These are phyloP conservation scores for Caenorhabditis sulstoni DNA, from an alignment of 2,888 invertebrate genomes.

Conservation along the genomic window DNA sequence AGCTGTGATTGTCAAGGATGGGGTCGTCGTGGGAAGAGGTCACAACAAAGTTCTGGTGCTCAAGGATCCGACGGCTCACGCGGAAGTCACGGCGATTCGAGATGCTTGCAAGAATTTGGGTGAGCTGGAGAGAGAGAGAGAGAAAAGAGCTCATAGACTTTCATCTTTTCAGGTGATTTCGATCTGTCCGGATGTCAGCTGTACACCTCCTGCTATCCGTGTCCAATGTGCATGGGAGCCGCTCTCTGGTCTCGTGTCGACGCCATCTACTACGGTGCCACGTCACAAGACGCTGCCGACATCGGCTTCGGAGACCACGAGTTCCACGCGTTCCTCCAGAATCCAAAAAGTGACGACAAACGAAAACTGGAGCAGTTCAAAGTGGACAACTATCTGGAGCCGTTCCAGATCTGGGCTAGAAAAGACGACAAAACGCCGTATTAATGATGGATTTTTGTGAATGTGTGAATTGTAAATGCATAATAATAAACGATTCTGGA, in stretches of 20 bases:
- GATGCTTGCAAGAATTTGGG: slow-evolving; percentile 68
- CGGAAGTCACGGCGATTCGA: slow-evolving; percentile 76
- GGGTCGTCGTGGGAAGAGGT: slow-evolving; percentile 69
- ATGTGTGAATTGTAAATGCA: not conserved
- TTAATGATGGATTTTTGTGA: slow-evolving; percentile 19
- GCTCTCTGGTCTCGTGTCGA: slow-evolving; percentile 75
- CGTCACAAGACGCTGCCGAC: slow-evolving; percentile 64
- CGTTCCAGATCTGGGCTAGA: slow-evolving; percentile 48
- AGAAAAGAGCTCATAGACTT: no score
- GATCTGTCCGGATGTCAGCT: slow-evolving; percentile 70
- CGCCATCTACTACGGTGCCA: slow-evolving; percentile 75
- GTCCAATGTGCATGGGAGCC: slow-evolving; percentile 79
- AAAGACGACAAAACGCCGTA: slow-evolving; percentile 43
- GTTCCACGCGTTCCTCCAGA: slow-evolving; percentile 72
- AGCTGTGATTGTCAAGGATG: slow-evolving; percentile 75
- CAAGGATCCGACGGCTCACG: slow-evolving; percentile 78
- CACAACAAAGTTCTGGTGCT: slow-evolving; percentile 73
- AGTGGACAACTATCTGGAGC: slow-evolving; percentile 45
- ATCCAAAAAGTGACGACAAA: slow-evolving; percentile 64
- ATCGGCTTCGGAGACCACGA: slow-evolving; percentile 72
- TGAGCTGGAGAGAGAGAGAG: no score
- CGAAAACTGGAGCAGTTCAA: slow-evolving; percentile 54
- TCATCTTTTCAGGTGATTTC: slow-evolving; percentile 46
- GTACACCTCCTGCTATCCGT: slow-evolving; percentile 79
- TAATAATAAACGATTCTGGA: slow-evolving; percentile 27